Percentiles rank a stretch among this genome's conserved stretches.
These are phyloP conservation scores for Sarcophaga peregrina DNA, from an alignment of 1,140 invertebrate species.

Conservation along the genomic window DNA sequence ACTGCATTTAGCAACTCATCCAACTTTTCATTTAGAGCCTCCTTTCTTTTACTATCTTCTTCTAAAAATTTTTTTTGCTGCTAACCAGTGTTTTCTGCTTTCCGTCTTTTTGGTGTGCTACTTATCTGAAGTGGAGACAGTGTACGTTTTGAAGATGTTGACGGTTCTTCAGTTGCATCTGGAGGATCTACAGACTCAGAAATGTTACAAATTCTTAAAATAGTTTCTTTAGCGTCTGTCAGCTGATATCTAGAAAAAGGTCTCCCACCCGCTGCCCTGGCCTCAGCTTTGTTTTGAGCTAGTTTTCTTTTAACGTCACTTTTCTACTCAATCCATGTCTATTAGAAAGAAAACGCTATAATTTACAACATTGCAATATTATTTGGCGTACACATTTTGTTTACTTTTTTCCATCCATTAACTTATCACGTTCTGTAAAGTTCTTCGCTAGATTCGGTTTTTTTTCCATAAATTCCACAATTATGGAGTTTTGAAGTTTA, in stretches of 20 bases:
- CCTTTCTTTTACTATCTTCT: too few species aligned
- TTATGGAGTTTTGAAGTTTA: background rate
- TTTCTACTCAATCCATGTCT: background rate
- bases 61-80: too few species aligned
- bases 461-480: background rate
- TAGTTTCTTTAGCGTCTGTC: too few species aligned
- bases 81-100: too few species aligned
- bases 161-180: too few species aligned
- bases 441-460: background rate
- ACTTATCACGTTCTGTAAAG: conserved; percentile 32
- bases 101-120: too few species aligned
- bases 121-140: too few species aligned
- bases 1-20: background rate
- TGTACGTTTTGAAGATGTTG: too few species aligned
- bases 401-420: conserved; percentile 30
- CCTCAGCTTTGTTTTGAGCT: background rate
- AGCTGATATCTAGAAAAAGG: too few species aligned
- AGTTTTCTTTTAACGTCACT: background rate
- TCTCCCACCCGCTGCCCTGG: background rate
- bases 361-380: background rate
- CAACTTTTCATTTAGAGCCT: too few species aligned
- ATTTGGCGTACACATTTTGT: background rate
- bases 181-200: too few species aligned
- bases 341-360: background rate
- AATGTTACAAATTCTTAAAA: too few species aligned